Conservation (phyloP, 1,140 invertebrate genomes). For the Leptestheria dahalacensis region DNA sequence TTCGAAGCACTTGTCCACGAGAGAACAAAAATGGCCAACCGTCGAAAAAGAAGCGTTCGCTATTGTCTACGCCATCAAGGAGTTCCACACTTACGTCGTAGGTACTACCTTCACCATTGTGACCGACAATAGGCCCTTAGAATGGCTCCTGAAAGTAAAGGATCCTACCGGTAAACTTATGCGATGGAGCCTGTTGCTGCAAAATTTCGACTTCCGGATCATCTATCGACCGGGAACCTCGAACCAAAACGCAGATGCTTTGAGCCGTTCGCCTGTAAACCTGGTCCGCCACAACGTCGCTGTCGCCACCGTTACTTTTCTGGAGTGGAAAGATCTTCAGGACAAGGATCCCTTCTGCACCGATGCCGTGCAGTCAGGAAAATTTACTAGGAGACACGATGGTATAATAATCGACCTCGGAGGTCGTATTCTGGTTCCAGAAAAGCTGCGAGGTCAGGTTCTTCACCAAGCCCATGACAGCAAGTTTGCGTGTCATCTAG, state of each 20-base stretch:
- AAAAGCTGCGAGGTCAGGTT: not conserved
- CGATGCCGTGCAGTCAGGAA: too few species aligned
- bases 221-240: not conserved
- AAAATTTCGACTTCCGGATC: not conserved
- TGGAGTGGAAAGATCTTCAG: too few species aligned
- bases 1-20: too few species aligned
- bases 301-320: too few species aligned
- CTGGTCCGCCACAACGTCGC: too few species aligned
- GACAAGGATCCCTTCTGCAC: too few species aligned
- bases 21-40: too few species aligned
- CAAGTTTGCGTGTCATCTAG: conserved; percentile 16
- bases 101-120: not conserved
- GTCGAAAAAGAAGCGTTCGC: not conserved
- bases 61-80: not conserved
- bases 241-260: not conserved
- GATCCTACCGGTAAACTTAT: not conserved
- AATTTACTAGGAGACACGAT: not conserved
- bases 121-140: not conserved
- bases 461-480: too few species aligned
- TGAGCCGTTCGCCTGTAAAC: not conserved
- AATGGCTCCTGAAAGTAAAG: not conserved
- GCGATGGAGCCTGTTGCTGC: not conserved
- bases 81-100: not conserved
- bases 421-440: too few species aligned
- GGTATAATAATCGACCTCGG: too few species aligned